Evolutionary conservation across 2,113 vertebrate species (phyloP).

Genomic region (Holacanthus passer): DNA sequence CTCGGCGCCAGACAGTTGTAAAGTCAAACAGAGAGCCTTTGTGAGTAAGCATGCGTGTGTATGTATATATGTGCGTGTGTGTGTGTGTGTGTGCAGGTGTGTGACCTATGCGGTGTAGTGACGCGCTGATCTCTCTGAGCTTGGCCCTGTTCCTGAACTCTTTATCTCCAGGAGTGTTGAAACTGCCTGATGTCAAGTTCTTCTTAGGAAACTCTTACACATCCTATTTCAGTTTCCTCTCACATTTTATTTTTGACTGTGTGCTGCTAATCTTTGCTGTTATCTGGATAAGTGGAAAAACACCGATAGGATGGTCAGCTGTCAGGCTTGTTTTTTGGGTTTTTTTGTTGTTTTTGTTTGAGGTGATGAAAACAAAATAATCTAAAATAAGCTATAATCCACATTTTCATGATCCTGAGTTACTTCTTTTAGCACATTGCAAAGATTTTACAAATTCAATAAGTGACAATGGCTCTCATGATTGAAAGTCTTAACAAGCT

Average conservation of each 20-base stretch:
- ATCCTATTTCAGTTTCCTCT: constrained; percentile 88
- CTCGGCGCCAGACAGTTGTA: constrained; percentile 18
- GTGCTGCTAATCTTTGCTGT: constrained; percentile 55
- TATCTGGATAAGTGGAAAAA: constrained; percentile 71
- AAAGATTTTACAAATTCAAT: background rate
- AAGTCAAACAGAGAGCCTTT: constrained; percentile 45
- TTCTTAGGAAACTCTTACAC: constrained; percentile 88
- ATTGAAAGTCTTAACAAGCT: background rate
- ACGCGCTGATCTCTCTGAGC: constrained; percentile 58
- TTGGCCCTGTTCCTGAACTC: constrained; percentile 80
- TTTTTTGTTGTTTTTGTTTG: too few species aligned
- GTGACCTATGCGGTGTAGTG: constrained; percentile 67
- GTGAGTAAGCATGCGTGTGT: constrained; percentile 23
- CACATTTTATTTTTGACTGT: constrained; percentile 69
- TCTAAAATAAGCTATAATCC: background rate
- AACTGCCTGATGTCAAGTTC: constrained; percentile 82
- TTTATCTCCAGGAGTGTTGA: constrained; percentile 86
- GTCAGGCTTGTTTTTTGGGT: background rate
- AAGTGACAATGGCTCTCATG: background rate
- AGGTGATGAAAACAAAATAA: background rate
- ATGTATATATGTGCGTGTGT: constrained; percentile 23
- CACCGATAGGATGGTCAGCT: constrained; percentile 29
- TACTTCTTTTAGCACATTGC: background rate
- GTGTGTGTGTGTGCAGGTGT: constrained; percentile 63
- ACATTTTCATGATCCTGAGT: background rate